Percentiles rank a stretch among this genome's conserved stretches.
Evolutionary conservation across 2,888 invertebrate genomes (phyloP).

Genomic region (Lomographa bimaculata): DNA sequence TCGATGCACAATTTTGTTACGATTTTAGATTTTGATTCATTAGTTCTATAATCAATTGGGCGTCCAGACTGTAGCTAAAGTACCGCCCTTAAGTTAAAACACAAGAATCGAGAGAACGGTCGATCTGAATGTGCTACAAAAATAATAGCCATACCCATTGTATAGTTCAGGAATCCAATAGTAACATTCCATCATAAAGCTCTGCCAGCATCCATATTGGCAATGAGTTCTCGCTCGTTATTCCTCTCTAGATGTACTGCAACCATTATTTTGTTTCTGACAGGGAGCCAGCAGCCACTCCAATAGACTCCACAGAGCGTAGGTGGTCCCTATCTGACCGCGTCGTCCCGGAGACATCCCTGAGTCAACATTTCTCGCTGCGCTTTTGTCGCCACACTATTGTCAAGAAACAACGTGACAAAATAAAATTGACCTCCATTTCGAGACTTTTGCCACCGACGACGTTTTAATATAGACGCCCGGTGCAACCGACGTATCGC

Average conservation of each 20-base stretch:
- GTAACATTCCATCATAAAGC: constrained; percentile 51
- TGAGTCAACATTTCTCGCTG: constrained; percentile 66
- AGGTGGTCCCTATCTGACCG: constrained; percentile 63
- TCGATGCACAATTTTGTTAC: too few species aligned
- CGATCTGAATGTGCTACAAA: too few species aligned
- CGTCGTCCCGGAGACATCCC: constrained; percentile 32
- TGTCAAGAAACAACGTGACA: constrained; percentile 49
- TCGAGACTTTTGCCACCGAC: constrained; percentile 34
- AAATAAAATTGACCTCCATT: constrained; percentile 48
- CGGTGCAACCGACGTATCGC: constrained; percentile 32
- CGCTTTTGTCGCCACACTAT: constrained; percentile 66
- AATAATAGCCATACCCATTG: too few species aligned
- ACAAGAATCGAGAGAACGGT: too few species aligned
- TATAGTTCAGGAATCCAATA: too few species aligned
- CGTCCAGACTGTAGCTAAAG: too few species aligned
- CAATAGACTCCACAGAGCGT: constrained; percentile 49
- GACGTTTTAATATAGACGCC: constrained; percentile 44
- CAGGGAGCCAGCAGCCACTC: constrained; percentile 44
- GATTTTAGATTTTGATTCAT: neutral
- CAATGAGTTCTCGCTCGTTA: constrained; percentile 51
- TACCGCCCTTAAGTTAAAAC: too few species aligned
- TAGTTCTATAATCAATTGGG: too few species aligned
- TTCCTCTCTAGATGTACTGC: constrained; percentile 37
- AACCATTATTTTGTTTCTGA: constrained; percentile 55
- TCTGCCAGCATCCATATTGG: constrained; percentile 39